Conservation (phyloP, 2,888 invertebrate species). For the Koerneria pararmatus region DNA sequence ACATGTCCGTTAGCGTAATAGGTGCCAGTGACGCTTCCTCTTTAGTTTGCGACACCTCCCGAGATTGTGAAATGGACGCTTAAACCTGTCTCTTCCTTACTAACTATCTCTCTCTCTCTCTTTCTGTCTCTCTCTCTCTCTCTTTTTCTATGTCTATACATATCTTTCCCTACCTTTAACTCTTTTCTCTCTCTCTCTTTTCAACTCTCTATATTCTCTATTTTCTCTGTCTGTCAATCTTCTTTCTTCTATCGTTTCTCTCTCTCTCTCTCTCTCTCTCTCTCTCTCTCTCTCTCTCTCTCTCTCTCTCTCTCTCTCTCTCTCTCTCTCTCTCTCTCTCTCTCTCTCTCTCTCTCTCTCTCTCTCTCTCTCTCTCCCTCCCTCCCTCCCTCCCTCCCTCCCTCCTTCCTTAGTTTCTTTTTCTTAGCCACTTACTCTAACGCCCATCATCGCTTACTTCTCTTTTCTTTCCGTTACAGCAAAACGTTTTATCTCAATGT, state of each 20-base stretch:
- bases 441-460: no score
- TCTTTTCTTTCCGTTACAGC: no score
- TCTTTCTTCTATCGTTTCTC: not conserved
- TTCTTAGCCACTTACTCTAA: no score
- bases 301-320: constrained; percentile 4
- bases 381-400: no score
- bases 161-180: not conserved
- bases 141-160: not conserved
- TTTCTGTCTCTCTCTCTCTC: not conserved
- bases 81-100: not conserved
- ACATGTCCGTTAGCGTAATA: no score
- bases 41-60: no score
- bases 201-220: not conserved
- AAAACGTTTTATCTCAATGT: no score
- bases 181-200: not conserved
- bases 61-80: no score
- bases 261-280: constrained; percentile 1
- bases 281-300: not conserved
- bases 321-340: not conserved
- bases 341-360: constrained; percentile 2
- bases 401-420: no score
- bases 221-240: not conserved
- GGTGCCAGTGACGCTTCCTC: no score
- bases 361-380: not conserved
- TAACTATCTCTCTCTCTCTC: not conserved